Base-by-base conservation (phyloP, 2,888 invertebrate genomes). In the Hyalella azteca region DNA sequence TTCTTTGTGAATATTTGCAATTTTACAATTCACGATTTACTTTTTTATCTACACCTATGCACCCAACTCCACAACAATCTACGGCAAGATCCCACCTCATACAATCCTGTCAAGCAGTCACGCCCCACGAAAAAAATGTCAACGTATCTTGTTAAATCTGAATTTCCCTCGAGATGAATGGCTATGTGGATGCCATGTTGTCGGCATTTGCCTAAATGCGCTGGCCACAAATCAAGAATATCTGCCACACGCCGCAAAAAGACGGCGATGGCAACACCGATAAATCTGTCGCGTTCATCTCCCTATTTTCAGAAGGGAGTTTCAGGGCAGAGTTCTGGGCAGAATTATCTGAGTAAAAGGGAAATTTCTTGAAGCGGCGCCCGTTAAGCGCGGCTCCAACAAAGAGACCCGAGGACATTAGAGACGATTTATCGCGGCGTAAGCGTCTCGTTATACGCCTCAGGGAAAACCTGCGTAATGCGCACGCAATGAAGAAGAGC, bases 311-410 rank as follows among this genome's bases (percentile, higher is more conserved):
- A 66, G 19, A 29, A 22, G 36, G 22, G 66, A 36, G 66, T 66
- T 32, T 36, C 39, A 19, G 4, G 11, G 45, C 9, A 15, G 36
- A 29, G 66, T 54, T 13, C 54, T 29, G 22, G 26, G 11, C 22
- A 66, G 66, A 66, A 66, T 66, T 66, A 66, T 66, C 36, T 66
- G 36, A 19, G 9, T 32, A 66, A 66, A 66, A 66, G 36, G 66
- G 19, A 36, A 66, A 66, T 36, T 66, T 66, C 36, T 66, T 66
- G 36, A 36, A 36, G 36, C 66, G 36, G 39, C 19, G 66, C 32
- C 15, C 32, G 36, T 32, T 36, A 19, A 66, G 66, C 66, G 36
- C 29, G 15, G 66, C 22, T 13, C 66, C 36, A 66, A 66, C 66
- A 66, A 66, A 66, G 36, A 36, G 19, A 66, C 66, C 36, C 36